Evolutionary conservation across 2,113 vertebrate species (phyloP).

Genomic region (Lepidothrix coronata): DNA sequence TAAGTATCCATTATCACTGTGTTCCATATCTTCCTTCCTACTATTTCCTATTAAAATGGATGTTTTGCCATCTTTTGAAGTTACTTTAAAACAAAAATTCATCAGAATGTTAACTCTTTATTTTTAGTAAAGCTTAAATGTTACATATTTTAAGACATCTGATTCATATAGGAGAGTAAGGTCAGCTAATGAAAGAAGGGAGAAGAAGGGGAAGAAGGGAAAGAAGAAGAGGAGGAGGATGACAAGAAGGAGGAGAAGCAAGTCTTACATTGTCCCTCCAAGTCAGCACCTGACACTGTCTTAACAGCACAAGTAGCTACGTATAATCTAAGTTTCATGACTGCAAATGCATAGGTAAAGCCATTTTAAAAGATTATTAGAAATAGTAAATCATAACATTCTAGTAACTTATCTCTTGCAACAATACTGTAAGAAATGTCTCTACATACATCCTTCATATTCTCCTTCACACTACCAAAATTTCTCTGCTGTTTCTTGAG

Average conservation of each 20-base stretch:
- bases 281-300: neutral
- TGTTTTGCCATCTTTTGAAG: neutral
- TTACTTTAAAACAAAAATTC: neutral
- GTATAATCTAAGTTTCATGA: neutral
- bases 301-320: neutral
- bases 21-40: neutral
- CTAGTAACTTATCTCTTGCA: neutral
- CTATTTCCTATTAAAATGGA: neutral
- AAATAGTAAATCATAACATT: neutral
- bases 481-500: neutral
- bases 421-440: neutral
- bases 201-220: neutral
- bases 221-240: neutral
- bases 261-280: neutral
- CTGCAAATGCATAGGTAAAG: neutral
- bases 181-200: neutral
- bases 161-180: neutral
- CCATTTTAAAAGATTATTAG: neutral
- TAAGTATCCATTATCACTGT: neutral
- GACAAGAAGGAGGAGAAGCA: neutral
- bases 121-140: neutral
- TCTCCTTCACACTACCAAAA: neutral
- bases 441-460: neutral
- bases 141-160: neutral
- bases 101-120: neutral